phyloP scores from a whole-genome alignment of 2,888 invertebrate species.

The Xanthorhoe designata region DNA sequence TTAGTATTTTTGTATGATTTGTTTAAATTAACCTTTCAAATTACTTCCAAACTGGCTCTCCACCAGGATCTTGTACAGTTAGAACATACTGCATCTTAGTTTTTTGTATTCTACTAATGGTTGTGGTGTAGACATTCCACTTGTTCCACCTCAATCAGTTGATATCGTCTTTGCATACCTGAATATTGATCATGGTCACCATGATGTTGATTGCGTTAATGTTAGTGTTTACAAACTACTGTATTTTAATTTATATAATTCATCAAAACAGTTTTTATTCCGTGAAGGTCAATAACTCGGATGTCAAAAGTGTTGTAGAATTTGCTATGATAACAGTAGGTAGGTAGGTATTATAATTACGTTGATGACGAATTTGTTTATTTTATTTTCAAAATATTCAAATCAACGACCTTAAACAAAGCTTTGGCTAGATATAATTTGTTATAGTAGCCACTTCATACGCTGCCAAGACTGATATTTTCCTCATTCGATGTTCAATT shows the following conservation, averaged over 20 bases:
- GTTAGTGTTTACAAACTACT: slow-evolving; percentile 38
- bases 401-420: background rate
- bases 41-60: slow-evolving; percentile 17
- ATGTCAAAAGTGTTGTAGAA: slow-evolving; percentile 32
- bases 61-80: slow-evolving; percentile 29
- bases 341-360: background rate
- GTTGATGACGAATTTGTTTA: background rate
- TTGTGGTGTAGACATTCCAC: slow-evolving; percentile 18
- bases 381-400: background rate
- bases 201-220: slow-evolving; percentile 59
- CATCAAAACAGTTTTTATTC: slow-evolving; percentile 51
- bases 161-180: slow-evolving; percentile 64
- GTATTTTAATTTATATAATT: slow-evolving; percentile 47
- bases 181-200: slow-evolving; percentile 68
- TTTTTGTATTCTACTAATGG: slow-evolving; percentile 13
- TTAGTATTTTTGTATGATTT: background rate
- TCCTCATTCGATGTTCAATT: background rate
- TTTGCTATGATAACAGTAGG: slow-evolving; percentile 11
- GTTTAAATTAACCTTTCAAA: slow-evolving; percentile 8
- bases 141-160: slow-evolving; percentile 51
- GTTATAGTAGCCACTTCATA: background rate
- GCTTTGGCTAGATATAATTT: background rate
- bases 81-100: slow-evolving; percentile 5
- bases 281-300: slow-evolving; percentile 44
- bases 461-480: background rate